Percentiles rank a stretch among this genome's conserved stretches.
Evolutionary conservation across 1,140 invertebrate genomes (phyloP).

Genomic region (Cotesia vestalis): DNA sequence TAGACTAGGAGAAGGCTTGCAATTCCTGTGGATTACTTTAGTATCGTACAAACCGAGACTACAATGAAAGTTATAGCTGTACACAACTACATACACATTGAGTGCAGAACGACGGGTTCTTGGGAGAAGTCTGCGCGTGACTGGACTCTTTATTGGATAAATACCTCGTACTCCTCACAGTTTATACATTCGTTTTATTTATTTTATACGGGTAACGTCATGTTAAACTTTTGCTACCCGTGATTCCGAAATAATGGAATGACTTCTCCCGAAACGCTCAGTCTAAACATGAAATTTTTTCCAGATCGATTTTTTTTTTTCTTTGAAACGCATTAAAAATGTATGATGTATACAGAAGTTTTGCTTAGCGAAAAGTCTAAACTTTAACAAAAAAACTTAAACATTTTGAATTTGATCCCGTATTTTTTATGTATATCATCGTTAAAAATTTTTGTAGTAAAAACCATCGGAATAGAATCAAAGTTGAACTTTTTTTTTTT

Average conservation of each 20-base stretch:
- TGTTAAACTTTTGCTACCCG: slow-evolving; percentile 22
- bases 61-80: slow-evolving; percentile 12
- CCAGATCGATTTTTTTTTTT: no score
- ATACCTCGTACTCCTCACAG: slow-evolving; percentile 30
- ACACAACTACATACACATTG: neutral
- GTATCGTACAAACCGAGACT: slow-evolving; percentile 14
- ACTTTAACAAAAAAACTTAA: no score
- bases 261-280: neutral
- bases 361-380: no score
- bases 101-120: neutral
- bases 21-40: slow-evolving; percentile 36
- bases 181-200: slow-evolving; percentile 32
- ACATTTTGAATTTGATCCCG: no score
- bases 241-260: slow-evolving; percentile 31
- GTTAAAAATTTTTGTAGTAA: no score
- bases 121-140: slow-evolving; percentile 37
- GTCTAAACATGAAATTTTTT: no score
- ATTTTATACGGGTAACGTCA: slow-evolving; percentile 11
- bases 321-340: no score
- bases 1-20: slow-evolving; percentile 2
- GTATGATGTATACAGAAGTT: no score
- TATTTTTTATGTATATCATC: no score
- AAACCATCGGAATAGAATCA: no score
- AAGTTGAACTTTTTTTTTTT: no score
- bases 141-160: slow-evolving; percentile 40